phyloP scores from a whole-genome alignment of 2,113 vertebrate genomes.

The Nerophis ophidion region DNA sequence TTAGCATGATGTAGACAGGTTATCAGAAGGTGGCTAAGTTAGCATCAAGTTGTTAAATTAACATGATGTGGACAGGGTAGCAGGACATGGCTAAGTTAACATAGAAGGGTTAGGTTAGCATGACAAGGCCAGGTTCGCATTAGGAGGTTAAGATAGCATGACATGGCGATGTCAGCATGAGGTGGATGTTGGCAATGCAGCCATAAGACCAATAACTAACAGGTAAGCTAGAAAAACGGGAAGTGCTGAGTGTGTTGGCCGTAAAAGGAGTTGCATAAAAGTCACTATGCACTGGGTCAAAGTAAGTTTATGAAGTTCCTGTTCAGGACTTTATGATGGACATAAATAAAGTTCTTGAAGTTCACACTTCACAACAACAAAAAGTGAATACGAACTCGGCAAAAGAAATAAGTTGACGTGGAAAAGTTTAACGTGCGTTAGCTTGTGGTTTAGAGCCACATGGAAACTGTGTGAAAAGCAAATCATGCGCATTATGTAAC shows the following conservation, averaged over 20 bases:
- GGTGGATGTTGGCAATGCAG: background rate
- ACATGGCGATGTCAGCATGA: background rate
- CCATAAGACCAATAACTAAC: background rate
- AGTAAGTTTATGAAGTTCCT: no score
- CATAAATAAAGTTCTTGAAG: background rate
- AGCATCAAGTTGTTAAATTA: background rate
- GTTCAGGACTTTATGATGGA: background rate
- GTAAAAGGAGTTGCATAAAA: background rate
- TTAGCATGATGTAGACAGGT: no score
- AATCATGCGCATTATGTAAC: background rate
- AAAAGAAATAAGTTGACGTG: background rate
- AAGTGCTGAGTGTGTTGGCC: background rate
- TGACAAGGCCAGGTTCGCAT: no score
- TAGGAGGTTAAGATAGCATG: no score
- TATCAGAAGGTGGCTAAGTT: no score
- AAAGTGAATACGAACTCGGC: background rate
- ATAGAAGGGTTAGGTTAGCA: no score
- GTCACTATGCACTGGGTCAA: background rate
- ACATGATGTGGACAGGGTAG: background rate
- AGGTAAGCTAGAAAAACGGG: background rate
- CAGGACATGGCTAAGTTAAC: no score
- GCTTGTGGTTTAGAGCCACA: background rate
- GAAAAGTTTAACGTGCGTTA: background rate
- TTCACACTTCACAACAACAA: background rate
- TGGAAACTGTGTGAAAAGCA: background rate